Conservation (phyloP, 2,797 vertebrate species). For the Parauchenoglanis ngamensis region DNA sequence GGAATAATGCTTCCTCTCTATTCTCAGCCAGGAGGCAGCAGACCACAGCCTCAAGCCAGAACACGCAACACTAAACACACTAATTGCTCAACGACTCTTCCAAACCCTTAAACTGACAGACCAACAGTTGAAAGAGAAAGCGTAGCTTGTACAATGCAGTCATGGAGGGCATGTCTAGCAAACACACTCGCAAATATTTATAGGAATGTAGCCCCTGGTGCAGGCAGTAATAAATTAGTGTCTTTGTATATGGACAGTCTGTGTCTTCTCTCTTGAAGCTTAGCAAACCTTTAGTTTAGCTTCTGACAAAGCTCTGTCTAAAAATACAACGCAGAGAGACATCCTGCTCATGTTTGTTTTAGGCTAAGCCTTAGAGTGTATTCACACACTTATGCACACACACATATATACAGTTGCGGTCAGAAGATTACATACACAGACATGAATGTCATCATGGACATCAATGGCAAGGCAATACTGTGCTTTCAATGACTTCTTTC, state of each 20-base stretch:
- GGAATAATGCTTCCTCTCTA: constrained; percentile 42
- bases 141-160: neutral
- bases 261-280: neutral
- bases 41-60: constrained; percentile 46
- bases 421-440: too few species aligned
- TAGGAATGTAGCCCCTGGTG: constrained; percentile 8
- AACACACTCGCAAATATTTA: neutral
- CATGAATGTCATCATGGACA: too few species aligned
- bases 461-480: too few species aligned
- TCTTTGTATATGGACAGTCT: constrained; percentile 13
- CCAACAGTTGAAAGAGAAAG: constrained; percentile 29
- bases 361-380: constrained; percentile 33
- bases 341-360: constrained; percentile 46
- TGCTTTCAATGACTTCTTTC: too few species aligned
- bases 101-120: constrained; percentile 16
- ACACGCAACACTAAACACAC: constrained; percentile 60
- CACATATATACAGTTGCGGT: neutral
- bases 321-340: constrained; percentile 46
- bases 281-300: constrained; percentile 33
- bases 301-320: constrained; percentile 39
- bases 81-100: constrained; percentile 57
- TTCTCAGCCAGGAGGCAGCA: constrained; percentile 39
- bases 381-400: neutral
- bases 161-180: neutral
- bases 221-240: constrained; percentile 27